Evolutionary conservation across 2,113 vertebrate genomes (phyloP).

Genomic region (Lophura nycthemera): DNA sequence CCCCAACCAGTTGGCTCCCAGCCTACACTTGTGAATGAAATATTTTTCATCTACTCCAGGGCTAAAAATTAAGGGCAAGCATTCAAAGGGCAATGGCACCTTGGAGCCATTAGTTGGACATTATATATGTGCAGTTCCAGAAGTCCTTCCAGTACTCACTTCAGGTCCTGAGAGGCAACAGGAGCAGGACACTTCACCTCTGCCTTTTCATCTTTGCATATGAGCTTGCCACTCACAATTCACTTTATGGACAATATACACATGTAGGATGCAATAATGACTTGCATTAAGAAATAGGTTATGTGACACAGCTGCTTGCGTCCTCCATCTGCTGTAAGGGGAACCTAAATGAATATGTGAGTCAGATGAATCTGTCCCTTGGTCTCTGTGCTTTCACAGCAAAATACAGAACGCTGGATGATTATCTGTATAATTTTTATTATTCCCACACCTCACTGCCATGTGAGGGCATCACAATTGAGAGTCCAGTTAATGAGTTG

Average conservation of each 20-base stretch:
- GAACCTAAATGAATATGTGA: neutral
- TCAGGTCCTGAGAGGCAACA: neutral
- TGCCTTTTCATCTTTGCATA: neutral
- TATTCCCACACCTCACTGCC: neutral
- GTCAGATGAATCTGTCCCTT: neutral
- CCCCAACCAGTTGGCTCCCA: neutral
- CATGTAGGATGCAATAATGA: neutral
- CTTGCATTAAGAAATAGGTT: neutral
- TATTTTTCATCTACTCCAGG: neutral
- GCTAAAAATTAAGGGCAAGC: neutral
- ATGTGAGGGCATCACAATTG: neutral
- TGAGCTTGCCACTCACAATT: rapidly evolving
- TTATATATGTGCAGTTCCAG: neutral
- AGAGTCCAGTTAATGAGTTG: neutral
- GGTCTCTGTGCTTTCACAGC: neutral
- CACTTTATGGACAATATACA: neutral
- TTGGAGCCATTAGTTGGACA: neutral
- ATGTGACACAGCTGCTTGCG: neutral
- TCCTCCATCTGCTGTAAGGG: neutral
- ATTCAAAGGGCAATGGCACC: neutral
- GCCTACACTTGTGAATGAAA: neutral
- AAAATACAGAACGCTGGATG: neutral
- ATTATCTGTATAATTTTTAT: neutral
- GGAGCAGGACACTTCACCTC: neutral
- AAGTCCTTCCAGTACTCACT: neutral